Base-by-base conservation (phyloP, 1,140 invertebrate species). In the Phenacoccus solenopsis region DNA sequence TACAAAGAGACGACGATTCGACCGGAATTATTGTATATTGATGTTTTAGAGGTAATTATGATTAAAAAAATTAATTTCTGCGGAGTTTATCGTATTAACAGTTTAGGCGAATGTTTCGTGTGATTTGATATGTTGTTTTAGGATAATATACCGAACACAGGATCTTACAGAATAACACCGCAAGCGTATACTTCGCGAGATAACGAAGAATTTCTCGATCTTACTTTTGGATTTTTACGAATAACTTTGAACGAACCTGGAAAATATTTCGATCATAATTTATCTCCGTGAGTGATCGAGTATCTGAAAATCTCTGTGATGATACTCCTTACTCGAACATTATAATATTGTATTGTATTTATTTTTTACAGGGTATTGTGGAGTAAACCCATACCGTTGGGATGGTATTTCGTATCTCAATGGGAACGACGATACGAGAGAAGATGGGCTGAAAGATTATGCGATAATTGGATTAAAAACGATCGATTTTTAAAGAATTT, bases 401-500 rank as follows among this genome's bases (percentile, higher is more conserved):
- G 82, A 0, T 97, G 94, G 94, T 97, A 96, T 76, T 96, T 96
- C 76, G 83, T 82, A 0, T 84, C 87, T 0, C 93, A 96, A 78
- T 97, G 93, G 93, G 86, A 91, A 76, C 80, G 84, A 22, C 74
- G 84, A 24, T 86, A 89, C 73, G 92, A 92, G 5, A 78, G 82
- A 3, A 81, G 85, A n/a, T 97, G 93, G 93, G 80, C 90, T 0
- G 82, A 87, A 72, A 80, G 83, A 7, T 83, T 93, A 72, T 96
- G 94, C 77, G 88, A 95, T 78, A 86, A 88, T 71, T 97, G 94
- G 94, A 85, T 93, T 24, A 86, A 88, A 79, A 86, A 87, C 68
- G 94, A 97, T 78, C 82, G 93, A 73, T 91, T 90, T 77, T 78
- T 88, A 32, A 93, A 93, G 78, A 93, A 93, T 79, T 96, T 94